A percentile compares a stretch with the other conserved stretches of the same genome.
Conservation (phyloP, 2,113 vertebrate species). For the Hyla sarda region DNA sequence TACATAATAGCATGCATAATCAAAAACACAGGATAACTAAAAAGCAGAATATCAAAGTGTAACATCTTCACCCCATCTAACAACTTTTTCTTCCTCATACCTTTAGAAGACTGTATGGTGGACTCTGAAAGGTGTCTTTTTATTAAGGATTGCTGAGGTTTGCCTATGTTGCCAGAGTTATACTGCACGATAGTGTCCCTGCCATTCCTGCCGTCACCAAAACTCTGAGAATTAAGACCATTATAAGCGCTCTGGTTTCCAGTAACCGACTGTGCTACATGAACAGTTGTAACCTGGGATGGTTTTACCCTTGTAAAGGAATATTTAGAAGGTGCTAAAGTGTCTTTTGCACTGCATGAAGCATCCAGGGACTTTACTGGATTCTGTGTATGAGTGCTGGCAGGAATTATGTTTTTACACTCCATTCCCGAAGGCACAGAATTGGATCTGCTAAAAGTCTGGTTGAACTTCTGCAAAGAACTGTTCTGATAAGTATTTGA, state of each 20-base stretch:
- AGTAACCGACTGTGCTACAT: constrained; percentile 58
- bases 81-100: constrained; percentile 69
- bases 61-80: background rate
- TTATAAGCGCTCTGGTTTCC: constrained; percentile 57
- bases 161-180: constrained; percentile 48
- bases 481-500: constrained; percentile 52
- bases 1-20: too few species aligned
- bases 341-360: constrained; percentile 57
- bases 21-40: background rate
- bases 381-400: background rate
- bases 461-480: constrained; percentile 56
- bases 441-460: constrained; percentile 61
- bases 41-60: background rate
- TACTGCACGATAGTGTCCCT: constrained; percentile 58
- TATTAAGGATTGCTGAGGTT: constrained; percentile 68
- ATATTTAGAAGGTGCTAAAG: constrained; percentile 65
- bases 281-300: constrained; percentile 59
- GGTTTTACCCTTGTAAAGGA: constrained; percentile 70
- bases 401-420: constrained; percentile 48
- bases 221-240: constrained; percentile 57
- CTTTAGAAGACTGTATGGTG: constrained; percentile 73
- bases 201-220: constrained; percentile 64
- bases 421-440: constrained; percentile 61
- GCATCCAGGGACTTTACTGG: background rate
- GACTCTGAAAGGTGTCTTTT: constrained; percentile 82